A percentile compares a stretch with the other conserved stretches of the same genome.
These are phyloP conservation scores for Dromiciops gliroides DNA, from an alignment of 2,113 vertebrate species.

Conservation along the genomic window DNA sequence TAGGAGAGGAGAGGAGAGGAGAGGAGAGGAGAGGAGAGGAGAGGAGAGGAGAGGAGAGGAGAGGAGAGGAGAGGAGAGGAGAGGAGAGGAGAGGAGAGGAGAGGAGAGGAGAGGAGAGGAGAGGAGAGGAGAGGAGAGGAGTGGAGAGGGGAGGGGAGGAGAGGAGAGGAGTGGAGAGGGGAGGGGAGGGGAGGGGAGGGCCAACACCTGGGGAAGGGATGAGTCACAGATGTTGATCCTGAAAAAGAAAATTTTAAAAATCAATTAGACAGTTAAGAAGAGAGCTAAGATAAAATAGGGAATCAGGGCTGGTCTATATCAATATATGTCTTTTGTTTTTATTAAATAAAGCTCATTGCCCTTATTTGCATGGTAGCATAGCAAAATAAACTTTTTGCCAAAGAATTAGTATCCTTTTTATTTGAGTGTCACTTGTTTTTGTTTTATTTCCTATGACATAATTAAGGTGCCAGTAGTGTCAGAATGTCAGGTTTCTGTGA, in stretches of 20 bases:
- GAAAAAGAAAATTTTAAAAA: neutral
- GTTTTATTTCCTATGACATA: neutral
- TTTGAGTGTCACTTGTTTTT: neutral
- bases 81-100: too few species aligned
- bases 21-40: neutral
- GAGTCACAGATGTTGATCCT: neutral
- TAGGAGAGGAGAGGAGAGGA: neutral
- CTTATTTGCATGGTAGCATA: neutral
- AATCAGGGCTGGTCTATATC: neutral
- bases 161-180: neutral
- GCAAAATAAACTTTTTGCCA: neutral
- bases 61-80: neutral
- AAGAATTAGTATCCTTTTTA: neutral
- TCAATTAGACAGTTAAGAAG: neutral
- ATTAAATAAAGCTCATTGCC: conserved; percentile 16
- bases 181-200: neutral
- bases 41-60: neutral
- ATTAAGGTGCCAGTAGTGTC: neutral
- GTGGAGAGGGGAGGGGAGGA: too few species aligned
- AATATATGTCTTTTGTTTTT: neutral
- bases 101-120: too few species aligned
- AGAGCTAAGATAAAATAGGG: neutral
- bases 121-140: too few species aligned
- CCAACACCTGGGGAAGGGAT: neutral
- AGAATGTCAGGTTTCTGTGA: neutral